These are phyloP conservation scores for Myotis pilosus DNA, from an alignment of 2,797 vertebrate genomes.

Conservation along the genomic window DNA sequence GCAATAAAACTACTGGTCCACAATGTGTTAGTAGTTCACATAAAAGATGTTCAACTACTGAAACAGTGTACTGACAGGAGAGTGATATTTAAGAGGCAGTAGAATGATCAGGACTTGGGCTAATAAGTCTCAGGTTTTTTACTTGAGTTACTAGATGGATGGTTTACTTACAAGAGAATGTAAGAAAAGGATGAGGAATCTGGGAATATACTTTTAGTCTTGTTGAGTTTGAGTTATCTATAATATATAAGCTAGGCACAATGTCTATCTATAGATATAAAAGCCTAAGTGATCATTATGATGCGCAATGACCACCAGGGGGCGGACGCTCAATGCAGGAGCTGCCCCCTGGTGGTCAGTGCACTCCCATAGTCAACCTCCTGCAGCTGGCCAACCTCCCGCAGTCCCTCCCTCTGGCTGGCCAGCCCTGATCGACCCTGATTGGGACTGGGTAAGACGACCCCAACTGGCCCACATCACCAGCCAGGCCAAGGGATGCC, in stretches of 20 bases:
- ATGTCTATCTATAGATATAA: background rate
- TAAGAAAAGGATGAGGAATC: background rate
- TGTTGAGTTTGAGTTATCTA: background rate
- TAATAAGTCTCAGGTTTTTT: background rate
- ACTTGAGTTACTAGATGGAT: background rate
- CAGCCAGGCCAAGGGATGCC: too few species aligned
- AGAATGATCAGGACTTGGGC: background rate
- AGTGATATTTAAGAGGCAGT: background rate
- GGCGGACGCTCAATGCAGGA: too few species aligned
- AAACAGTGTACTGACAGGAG: background rate
- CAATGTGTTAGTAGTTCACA: background rate
- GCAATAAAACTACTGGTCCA: too few species aligned
- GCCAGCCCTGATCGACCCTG: too few species aligned
- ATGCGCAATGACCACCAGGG: too few species aligned
- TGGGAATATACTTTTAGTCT: background rate
- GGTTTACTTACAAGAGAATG: background rate
- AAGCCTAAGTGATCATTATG: too few species aligned
- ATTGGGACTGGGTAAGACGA: too few species aligned
- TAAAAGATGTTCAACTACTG: conserved; percentile 7
- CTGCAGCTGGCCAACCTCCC: too few species aligned
- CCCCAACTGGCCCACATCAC: too few species aligned
- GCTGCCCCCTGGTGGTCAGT: too few species aligned
- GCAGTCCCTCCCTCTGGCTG: too few species aligned
- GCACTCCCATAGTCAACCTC: too few species aligned
- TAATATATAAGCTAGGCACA: background rate